These are phyloP conservation scores for Xenopus borealis DNA, from an alignment of 2,113 vertebrate species.

Conservation along the genomic window DNA sequence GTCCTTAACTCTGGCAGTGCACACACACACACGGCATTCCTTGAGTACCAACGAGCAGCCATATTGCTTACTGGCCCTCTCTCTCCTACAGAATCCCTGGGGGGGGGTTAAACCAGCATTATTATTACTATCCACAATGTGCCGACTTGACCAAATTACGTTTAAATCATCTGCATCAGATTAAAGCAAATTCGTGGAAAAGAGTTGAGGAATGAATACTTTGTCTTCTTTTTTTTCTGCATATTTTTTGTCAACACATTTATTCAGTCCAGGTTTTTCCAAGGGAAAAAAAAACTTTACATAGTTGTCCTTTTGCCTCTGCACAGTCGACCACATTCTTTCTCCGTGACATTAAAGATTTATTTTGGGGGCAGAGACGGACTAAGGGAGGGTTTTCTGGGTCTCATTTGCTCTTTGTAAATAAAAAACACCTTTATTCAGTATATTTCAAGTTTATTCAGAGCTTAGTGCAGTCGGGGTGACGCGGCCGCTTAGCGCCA, in stretches of 20 bases:
- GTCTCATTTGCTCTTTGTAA: slow-evolving; percentile 29
- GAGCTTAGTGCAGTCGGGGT: background rate
- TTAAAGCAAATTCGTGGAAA: too few species aligned
- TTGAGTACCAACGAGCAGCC: too few species aligned
- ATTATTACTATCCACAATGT: too few species aligned
- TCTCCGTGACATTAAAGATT: background rate
- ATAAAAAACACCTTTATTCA: background rate
- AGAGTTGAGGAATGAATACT: background rate
- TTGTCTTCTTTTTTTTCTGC: background rate
- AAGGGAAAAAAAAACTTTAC: background rate
- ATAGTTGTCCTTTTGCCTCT: too few species aligned
- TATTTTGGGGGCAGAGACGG: slow-evolving; percentile 1
- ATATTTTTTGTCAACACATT: too few species aligned
- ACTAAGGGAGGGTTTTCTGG: background rate
- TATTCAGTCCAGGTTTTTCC: background rate
- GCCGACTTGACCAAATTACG: too few species aligned
- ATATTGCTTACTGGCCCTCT: too few species aligned
- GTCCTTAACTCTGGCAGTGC: slow-evolving; percentile 20
- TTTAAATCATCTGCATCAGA: too few species aligned
- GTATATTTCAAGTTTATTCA: background rate
- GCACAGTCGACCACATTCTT: background rate
- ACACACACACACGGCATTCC: background rate
- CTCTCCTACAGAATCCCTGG: too few species aligned
- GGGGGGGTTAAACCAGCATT: too few species aligned
- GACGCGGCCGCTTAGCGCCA: background rate